phyloP scores from a whole-genome alignment of 92 coral and sea anemone species.

The Pocillopora meandrina region DNA sequence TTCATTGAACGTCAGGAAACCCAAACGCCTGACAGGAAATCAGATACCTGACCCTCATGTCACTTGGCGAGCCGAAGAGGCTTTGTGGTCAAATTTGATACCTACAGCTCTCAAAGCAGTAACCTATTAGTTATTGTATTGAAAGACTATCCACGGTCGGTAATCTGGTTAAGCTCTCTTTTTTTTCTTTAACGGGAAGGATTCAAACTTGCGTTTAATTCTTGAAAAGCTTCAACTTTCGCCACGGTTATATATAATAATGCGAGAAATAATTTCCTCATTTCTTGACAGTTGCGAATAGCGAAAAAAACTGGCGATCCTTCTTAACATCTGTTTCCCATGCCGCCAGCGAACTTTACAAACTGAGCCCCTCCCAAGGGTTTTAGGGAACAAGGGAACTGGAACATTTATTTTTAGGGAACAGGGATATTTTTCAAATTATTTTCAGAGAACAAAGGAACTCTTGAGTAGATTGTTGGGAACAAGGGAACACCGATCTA shows the following conservation, averaged over 20 bases:
- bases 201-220: background rate
- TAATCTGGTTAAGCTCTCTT: background rate
- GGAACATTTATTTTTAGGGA: too few relatives aligned
- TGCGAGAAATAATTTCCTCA: background rate
- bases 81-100: slow-evolving; percentile 52
- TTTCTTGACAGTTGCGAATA: background rate
- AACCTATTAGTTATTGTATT: background rate
- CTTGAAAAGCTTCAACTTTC: background rate
- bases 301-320: too few relatives aligned
- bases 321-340: too few relatives aligned
- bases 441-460: too few relatives aligned
- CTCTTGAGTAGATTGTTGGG: too few relatives aligned
- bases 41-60: slow-evolving; percentile 39
- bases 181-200: background rate
- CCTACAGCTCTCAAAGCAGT: background rate
- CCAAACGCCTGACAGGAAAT: slow-evolving; percentile 67
- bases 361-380: too few relatives aligned
- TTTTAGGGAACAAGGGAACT: too few relatives aligned
- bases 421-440: too few relatives aligned
- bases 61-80: slow-evolving; percentile 1
- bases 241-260: background rate
- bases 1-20: slow-evolving; percentile 53
- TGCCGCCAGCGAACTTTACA: too few relatives aligned
- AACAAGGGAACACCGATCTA: too few relatives aligned
- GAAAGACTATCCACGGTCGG: too few relatives aligned